Percentiles rank a stretch among this genome's conserved stretches.
These are phyloP conservation scores for Axis porcinus DNA, from an alignment of 2,113 vertebrate species.

Conservation along the genomic window DNA sequence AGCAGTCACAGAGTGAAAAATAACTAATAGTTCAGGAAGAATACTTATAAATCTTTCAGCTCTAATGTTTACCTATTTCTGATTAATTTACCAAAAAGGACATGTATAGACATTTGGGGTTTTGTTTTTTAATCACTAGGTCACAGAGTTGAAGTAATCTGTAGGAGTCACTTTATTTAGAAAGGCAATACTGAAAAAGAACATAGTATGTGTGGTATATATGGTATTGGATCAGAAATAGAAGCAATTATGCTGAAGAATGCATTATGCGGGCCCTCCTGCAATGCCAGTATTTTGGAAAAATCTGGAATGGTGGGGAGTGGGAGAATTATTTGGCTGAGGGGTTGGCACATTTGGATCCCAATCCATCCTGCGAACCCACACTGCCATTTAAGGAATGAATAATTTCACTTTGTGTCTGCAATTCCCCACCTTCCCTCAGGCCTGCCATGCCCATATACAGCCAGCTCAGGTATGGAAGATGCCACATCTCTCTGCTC, in stretches of 20 bases:
- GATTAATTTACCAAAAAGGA: background rate
- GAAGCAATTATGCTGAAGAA: background rate
- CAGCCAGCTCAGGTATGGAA: background rate
- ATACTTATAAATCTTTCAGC: background rate
- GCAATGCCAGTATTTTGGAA: background rate
- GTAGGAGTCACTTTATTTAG: background rate
- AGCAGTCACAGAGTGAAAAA: background rate
- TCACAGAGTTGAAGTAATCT: background rate
- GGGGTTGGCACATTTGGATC: background rate
- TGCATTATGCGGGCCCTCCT: background rate
- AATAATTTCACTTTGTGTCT: background rate
- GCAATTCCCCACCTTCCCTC: background rate
- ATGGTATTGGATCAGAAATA: background rate
- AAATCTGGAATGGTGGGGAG: background rate
- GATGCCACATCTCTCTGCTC: background rate
- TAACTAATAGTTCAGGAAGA: background rate
- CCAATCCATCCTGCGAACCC: background rate
- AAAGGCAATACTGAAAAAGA: background rate
- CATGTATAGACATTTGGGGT: background rate
- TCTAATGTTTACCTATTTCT: background rate
- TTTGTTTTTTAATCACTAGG: background rate
- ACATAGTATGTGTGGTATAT: background rate
- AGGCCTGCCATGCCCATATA: background rate
- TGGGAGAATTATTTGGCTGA: background rate
- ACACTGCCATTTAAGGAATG: background rate